Evolutionary conservation across 1,140 invertebrate genomes (phyloP), one percentile per base, ranked within the genome.

Genomic region (Argopecten irradians): DNA sequence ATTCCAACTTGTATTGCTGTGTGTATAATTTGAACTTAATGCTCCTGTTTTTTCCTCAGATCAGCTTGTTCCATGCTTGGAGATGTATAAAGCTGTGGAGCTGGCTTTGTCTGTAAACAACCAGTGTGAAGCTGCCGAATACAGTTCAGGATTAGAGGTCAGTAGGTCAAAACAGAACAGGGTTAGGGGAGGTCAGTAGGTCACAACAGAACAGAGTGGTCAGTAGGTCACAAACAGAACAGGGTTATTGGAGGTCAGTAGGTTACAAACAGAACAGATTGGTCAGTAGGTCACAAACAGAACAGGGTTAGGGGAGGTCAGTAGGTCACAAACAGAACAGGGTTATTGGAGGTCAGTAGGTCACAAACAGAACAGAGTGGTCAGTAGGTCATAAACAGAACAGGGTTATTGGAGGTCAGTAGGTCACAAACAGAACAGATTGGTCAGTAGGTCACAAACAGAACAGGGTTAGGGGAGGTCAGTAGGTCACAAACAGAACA

Each of bases 111-210:
- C 85, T 55, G 87, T 93, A 5, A 89, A 91, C 86, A 86, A 88
- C 34, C 93, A 94, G 84, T 93, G 93, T 92, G 93, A 94, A 87
- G 89, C 90, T 34, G 89, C 89, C n/a, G 93, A 92, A 32, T 89
- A 89, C 55, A 89, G 86, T 71, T 35, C 88, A 5, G 85, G 84
- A 86, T 84, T 85, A 14, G 36, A 89, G 89, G 91, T 91, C 90
- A 84, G 39, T 83, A 34, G 46, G 86, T 32, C 22, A 36, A 19
- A 35, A 35, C 34, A 85, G 82, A 5, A 28, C 5, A 5, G n/a
- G 22, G 0, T 28, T 71, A 3, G n/a, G 28, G 5, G 36, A 39
- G n/a, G 55, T 71, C 55, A 71, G 3, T 55, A 11, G n/a, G 28
- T 71, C n/a, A 71, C 5, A n/a, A 28, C n/a, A 28, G n/a, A 71